Evolutionary conservation across 2,113 vertebrate genomes (phyloP).

Genomic region (Ellobius talpinus): DNA sequence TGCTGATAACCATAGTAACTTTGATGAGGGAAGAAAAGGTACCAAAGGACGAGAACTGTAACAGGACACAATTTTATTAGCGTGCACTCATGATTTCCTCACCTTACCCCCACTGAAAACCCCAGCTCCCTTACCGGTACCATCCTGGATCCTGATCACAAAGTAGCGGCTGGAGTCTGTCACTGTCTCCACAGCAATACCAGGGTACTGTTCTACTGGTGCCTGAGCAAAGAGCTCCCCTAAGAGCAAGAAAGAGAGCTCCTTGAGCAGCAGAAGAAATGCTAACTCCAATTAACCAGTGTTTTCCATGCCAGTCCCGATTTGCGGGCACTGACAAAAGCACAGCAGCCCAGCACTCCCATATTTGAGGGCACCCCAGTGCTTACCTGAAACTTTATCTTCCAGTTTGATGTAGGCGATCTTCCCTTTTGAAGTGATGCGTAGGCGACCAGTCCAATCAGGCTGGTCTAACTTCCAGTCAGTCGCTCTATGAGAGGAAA

Average conservation of each 20-base stretch:
- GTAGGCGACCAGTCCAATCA: conserved; percentile 96
- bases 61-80: not conserved
- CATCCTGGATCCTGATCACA: conserved; percentile 96
- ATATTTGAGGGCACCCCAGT: not conserved
- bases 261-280: conserved; percentile 38
- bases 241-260: conserved; percentile 77
- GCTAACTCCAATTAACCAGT: not conserved
- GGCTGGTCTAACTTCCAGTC: conserved; percentile 99
- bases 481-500: conserved; percentile 91
- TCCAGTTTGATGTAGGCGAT: conserved; percentile 96
- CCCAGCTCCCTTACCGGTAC: conserved; percentile 89
- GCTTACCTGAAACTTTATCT: conserved; percentile 95
- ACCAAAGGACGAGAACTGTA: conserved; percentile 16
- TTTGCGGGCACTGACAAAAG: not conserved
- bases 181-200: conserved; percentile 94
- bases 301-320: not conserved
- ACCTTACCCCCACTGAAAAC: not conserved
- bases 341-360: not conserved
- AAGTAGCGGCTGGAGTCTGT: conserved; percentile 97
- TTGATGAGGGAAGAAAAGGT: not conserved
- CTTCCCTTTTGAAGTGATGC: conserved; percentile 96
- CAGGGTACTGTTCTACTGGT: conserved; percentile 94
- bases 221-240: conserved; percentile 97
- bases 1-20: conserved; percentile 11
- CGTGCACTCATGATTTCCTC: not conserved